Evolutionary conservation across 2,113 vertebrate genomes (phyloP), one percentile per base, ranked within the genome.

Genomic region (Passerina amoena): DNA sequence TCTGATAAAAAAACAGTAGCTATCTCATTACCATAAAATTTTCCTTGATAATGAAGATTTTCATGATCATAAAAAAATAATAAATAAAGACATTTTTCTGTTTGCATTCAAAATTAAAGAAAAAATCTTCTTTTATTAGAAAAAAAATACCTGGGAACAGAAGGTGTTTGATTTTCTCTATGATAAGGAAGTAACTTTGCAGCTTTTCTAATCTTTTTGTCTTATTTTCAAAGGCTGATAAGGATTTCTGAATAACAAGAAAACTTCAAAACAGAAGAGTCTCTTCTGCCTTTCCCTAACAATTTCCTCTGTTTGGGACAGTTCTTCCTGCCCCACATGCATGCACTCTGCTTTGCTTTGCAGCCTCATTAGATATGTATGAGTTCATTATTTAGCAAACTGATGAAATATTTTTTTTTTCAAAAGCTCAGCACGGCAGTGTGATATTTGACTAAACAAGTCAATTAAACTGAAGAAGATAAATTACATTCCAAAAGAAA

Each of bases 401-500:
- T 60, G 63, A 71, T 86, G 71, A 86, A 95, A 63, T 56, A 31
- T 45, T 68, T 45, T 68, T 82, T 84, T 84, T 72, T 85, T 61
- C 54, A 51, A 89, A 79, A 91, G 21, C 42, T 88, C 50, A 72
- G 48, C 66, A 82, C 70, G 51, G 35, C 51, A 65, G 47, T 82
- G 70, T 70, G 87, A 73, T 96, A 91, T 96, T 94, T 95, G 90
- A 88, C 91, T 94, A 90, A 91, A 95, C 70, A 91, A 83, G 70
- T 92, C 94, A 92, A 96, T 96, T 95, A 94, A 96, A 93, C 70
- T 51, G 66, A 92, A 90, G 89, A 91, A 96, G 90, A 96, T 91
- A 90, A 94, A 96, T 94, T 95, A 44, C 75, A 25, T 90, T 90
- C 42, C 50, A 63, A 83, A 69, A 91, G 84, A 94, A 87, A 91